These are phyloP conservation scores for Elaphurus davidianus DNA, from an alignment of 2,113 vertebrate species.

Conservation along the genomic window DNA sequence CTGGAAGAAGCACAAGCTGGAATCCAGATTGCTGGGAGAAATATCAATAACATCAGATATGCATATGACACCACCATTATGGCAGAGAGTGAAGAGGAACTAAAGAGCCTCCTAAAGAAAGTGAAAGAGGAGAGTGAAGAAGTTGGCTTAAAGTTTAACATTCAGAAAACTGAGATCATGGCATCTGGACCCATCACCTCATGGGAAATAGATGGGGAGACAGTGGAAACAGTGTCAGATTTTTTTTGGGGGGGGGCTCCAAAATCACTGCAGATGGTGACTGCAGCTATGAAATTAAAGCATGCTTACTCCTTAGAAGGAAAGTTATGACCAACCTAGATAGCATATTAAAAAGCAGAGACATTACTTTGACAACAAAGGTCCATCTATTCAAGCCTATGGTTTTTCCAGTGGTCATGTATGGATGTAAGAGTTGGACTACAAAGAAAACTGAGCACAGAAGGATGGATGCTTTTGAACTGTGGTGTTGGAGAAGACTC, in stretches of 20 bases:
- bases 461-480: not conserved
- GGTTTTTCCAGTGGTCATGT: not conserved
- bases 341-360: not conserved
- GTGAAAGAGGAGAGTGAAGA: not conserved
- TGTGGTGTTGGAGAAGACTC: not conserved
- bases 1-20: not conserved
- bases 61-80: not conserved
- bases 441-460: not conserved
- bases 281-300: not conserved
- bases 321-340: not conserved
- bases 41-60: not conserved
- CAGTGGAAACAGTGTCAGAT: not conserved
- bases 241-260: not conserved
- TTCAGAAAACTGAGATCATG: not conserved
- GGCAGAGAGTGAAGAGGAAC: not conserved
- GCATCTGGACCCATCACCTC: not conserved
- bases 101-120: not conserved
- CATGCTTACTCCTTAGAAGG: not conserved
- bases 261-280: not conserved
- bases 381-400: not conserved
- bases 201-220: not conserved
- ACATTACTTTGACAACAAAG: not conserved
- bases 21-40: not conserved
- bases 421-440: not conserved
- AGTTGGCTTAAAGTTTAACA: not conserved